Percentiles rank a stretch among this genome's conserved stretches.
phyloP scores from a whole-genome alignment of 35 echinoderm and acorn worm genomes.

The Heliocidaris tuberculata region DNA sequence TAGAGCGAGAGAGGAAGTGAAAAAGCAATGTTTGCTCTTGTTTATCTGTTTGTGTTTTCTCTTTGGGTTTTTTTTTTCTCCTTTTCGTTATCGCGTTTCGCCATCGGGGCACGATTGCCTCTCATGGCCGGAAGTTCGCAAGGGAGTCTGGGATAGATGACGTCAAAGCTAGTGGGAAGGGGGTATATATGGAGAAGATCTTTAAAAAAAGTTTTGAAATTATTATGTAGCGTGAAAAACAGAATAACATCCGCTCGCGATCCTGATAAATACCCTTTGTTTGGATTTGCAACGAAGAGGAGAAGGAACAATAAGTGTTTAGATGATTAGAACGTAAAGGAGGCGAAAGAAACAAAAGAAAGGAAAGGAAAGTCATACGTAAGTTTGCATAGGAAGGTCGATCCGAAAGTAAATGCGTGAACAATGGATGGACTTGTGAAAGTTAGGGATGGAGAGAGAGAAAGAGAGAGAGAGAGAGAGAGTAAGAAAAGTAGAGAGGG shows the following conservation, averaged over 20 bases:
- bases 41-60: conserved; percentile 21
- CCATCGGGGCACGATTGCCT: not conserved
- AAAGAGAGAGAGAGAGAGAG: not conserved
- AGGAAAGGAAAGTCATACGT: not conserved
- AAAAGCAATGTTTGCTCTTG: not conserved
- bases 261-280: not conserved
- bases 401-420: not conserved
- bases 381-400: not conserved
- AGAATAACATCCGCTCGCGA: not conserved
- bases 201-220: not conserved
- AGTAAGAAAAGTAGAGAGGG: not conserved
- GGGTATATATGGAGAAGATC: not conserved
- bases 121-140: conserved; percentile 15
- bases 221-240: not conserved
- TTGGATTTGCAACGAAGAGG: not conserved
- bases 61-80: not conserved
- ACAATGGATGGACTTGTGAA: not conserved
- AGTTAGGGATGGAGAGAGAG: not conserved
- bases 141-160: conserved; percentile 34
- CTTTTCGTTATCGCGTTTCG: conserved; percentile 15
- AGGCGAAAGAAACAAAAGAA: not conserved
- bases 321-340: too few species aligned
- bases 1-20: conserved; percentile 15
- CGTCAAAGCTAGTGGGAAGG: conserved; percentile 15
- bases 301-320: not conserved